Conservation (phyloP, 2,797 vertebrate species). For the Eospalax fontanierii region DNA sequence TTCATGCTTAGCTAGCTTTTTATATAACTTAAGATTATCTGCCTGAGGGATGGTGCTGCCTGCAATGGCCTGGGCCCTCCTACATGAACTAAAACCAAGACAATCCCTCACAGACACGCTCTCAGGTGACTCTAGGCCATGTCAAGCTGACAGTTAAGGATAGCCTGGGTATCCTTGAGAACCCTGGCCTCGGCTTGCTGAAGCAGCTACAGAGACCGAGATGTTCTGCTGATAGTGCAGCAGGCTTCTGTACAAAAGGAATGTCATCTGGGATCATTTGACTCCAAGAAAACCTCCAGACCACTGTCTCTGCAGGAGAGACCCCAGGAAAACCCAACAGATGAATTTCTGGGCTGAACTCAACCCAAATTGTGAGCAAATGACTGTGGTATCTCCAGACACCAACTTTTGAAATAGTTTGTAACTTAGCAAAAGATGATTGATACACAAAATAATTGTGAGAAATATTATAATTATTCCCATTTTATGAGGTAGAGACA, state of each 20-base stretch:
- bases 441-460: neutral
- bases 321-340: neutral
- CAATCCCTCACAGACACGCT: neutral
- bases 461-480: neutral
- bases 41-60: neutral
- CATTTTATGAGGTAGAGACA: constrained; percentile 19
- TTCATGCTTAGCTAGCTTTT: neutral
- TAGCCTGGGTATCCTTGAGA: neutral
- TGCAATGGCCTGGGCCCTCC: neutral
- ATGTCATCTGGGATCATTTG: neutral
- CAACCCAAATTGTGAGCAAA: constrained; percentile 12
- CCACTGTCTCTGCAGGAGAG: neutral
- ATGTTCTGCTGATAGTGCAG: neutral
- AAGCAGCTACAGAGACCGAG: neutral
- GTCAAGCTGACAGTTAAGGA: neutral
- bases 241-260: neutral
- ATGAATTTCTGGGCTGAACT: neutral
- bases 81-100: neutral
- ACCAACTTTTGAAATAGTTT: constrained; percentile 21
- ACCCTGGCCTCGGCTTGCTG: neutral
- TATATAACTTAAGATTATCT: neutral
- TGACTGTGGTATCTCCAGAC: neutral
- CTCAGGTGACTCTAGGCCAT: neutral
- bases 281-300: neutral
- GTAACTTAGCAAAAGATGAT: neutral